Percentiles rank a stretch among this genome's conserved stretches.
Conservation (phyloP, 2,888 invertebrate species). For the Diogma glabrata region DNA sequence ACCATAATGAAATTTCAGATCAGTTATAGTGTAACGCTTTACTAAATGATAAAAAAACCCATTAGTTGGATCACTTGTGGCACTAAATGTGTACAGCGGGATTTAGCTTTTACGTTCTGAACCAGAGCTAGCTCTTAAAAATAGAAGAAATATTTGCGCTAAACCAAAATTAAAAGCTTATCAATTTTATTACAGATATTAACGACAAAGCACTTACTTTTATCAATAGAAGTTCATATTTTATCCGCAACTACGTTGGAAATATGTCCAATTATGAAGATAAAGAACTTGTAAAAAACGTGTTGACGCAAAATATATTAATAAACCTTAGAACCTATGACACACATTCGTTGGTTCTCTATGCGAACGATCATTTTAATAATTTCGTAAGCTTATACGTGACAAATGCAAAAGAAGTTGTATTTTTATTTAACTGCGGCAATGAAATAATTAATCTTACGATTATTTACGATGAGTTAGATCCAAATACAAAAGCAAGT, state of each 20-base stretch:
- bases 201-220: slow-evolving; percentile 84
- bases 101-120: no score
- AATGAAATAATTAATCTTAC: slow-evolving; percentile 69
- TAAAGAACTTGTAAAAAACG: slow-evolving; percentile 51
- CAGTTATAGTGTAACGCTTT: neutral
- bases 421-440: slow-evolving; percentile 74
- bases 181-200: slow-evolving; percentile 51
- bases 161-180: neutral
- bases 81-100: no score
- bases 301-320: slow-evolving; percentile 70
- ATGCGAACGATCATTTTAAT: slow-evolving; percentile 85
- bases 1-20: no score
- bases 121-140: no score
- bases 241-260: slow-evolving; percentile 67
- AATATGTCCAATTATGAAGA: slow-evolving; percentile 47
- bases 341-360: slow-evolving; percentile 66
- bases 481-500: slow-evolving; percentile 71
- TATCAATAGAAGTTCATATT: slow-evolving; percentile 63
- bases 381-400: slow-evolving; percentile 87
- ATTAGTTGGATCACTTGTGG: no score
- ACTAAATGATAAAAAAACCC: neutral
- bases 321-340: slow-evolving; percentile 84
- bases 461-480: slow-evolving; percentile 60
- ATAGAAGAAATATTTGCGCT: no score
- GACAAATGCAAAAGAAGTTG: slow-evolving; percentile 63